phyloP scores from a whole-genome alignment of 2,797 vertebrate genomes.

The Mallotus villosus region DNA sequence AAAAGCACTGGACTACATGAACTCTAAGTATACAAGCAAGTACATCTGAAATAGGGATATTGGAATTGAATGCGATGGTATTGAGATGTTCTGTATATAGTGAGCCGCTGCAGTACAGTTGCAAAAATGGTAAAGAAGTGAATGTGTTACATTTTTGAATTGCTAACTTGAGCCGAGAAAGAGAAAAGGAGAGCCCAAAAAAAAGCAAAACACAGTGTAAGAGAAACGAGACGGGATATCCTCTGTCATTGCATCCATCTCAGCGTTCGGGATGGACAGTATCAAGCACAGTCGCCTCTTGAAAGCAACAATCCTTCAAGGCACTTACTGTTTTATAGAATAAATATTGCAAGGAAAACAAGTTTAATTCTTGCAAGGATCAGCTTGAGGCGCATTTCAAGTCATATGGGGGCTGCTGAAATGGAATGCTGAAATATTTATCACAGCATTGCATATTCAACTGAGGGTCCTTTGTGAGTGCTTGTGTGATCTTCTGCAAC shows the following conservation, averaged over 20 bases:
- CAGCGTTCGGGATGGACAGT: conserved; percentile 33
- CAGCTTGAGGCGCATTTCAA: conserved; percentile 71
- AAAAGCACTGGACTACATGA: background rate
- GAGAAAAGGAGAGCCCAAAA: too few species aligned
- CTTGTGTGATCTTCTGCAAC: conserved; percentile 80
- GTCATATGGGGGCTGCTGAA: conserved; percentile 71
- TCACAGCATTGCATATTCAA: conserved; percentile 79
- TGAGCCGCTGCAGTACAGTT: background rate
- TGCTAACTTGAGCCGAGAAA: too few species aligned
- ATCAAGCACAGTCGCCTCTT: conserved; percentile 40
- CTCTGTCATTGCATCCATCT: conserved; percentile 39
- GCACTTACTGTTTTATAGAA: conserved; percentile 61
- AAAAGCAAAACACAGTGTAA: background rate
- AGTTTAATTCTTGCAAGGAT: conserved; percentile 75
- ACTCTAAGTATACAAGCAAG: background rate
- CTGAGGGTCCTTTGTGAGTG: conserved; percentile 76
- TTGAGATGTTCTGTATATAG: background rate
- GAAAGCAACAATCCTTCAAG: conserved; percentile 37
- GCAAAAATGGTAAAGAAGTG: too few species aligned
- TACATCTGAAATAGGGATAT: background rate
- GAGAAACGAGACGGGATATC: background rate
- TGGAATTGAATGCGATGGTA: too few species aligned
- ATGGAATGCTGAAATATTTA: conserved; percentile 82
- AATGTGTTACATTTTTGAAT: too few species aligned
- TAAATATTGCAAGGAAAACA: conserved; percentile 75